A percentile compares a stretch with the other conserved stretches of the same genome.
These are phyloP conservation scores for Heliothis virescens DNA, from an alignment of 1,140 invertebrate species.

Conservation along the genomic window DNA sequence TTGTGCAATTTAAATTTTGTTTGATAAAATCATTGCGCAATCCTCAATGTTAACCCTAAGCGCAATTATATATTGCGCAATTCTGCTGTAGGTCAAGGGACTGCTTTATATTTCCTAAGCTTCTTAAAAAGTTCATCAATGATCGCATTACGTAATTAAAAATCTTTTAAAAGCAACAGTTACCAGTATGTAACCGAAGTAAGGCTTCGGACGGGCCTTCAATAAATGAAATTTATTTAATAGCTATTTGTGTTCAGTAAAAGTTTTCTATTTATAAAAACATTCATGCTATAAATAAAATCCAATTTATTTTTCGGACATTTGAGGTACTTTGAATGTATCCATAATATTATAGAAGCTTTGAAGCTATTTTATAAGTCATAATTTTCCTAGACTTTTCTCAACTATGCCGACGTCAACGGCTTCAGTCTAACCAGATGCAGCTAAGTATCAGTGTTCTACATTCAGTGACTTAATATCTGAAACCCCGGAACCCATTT, in stretches of 20 bases:
- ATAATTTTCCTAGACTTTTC: not conserved
- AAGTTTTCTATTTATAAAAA: not conserved
- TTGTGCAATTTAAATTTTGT: no score
- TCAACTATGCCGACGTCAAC: no score
- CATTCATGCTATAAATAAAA: not conserved
- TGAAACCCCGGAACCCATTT: no score
- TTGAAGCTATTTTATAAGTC: not conserved
- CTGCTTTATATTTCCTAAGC: no score
- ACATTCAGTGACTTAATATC: no score
- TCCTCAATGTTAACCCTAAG: no score
- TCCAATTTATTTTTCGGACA: not conserved
- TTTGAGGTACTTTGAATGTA: not conserved
- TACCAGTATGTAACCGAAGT: no score
- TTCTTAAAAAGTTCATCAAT: slow-evolving; percentile 25
- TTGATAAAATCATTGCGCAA: no score
- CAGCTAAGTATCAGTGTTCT: not conserved
- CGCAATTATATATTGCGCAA: no score
- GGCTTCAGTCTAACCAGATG: no score
- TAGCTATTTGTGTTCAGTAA: not conserved
- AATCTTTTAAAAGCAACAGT: not conserved
- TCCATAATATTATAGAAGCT: not conserved
- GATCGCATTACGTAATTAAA: slow-evolving; percentile 11
- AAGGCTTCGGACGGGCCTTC: not conserved
- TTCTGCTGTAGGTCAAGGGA: no score
- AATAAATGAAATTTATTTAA: not conserved